Evolutionary conservation across 1,140 invertebrate genomes (phyloP).

Genomic region (Drosophila triauraria): DNA sequence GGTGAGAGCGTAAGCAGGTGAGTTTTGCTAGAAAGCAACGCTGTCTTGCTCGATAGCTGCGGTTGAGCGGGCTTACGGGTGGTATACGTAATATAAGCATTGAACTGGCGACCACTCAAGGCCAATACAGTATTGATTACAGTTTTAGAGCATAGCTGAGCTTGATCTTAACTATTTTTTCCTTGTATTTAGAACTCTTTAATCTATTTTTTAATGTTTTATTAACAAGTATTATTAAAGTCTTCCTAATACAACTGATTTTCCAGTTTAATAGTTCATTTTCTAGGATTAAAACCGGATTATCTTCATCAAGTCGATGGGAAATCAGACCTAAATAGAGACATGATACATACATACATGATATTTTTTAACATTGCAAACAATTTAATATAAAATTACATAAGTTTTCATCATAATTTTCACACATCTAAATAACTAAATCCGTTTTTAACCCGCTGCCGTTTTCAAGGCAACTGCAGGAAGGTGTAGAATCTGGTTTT

Average conservation of each 20-base stretch:
- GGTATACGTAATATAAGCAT: constrained; percentile 23
- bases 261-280: too few relatives aligned
- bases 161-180: background rate
- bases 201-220: background rate
- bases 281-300: too few relatives aligned
- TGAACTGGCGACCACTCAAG: constrained; percentile 17
- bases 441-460: constrained; percentile 7
- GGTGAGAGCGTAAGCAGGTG: constrained; percentile 19
- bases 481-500: background rate
- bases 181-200: background rate
- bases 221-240: background rate
- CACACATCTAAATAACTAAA: too few relatives aligned
- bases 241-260: too few relatives aligned
- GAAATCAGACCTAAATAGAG: background rate
- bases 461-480: constrained; percentile 10
- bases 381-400: background rate
- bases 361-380: background rate
- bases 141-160: constrained; percentile 2
- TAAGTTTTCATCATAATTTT: background rate
- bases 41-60: constrained; percentile 28
- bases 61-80: constrained; percentile 36
- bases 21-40: constrained; percentile 42
- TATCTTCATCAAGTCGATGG: too few relatives aligned
- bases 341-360: too few relatives aligned
- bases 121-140: constrained; percentile 45